phyloP scores from a whole-genome alignment of 2,113 vertebrate genomes.

The Leptobrachium leishanense region DNA sequence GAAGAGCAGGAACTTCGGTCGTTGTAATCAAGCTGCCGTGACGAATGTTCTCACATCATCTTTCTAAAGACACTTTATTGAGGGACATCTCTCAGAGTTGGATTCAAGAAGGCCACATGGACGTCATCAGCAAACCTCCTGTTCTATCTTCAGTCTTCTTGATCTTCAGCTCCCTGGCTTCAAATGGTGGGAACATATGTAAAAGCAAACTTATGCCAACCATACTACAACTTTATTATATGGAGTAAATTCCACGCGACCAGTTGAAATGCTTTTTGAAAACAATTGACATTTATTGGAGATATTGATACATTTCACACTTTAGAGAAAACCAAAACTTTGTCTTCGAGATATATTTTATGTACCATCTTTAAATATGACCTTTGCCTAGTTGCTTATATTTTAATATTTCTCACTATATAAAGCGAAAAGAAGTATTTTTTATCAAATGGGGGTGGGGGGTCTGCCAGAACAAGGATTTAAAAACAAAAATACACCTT shows the following conservation, averaged over 20 bases:
- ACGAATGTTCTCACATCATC: slow-evolving; percentile 48
- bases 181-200: slow-evolving; percentile 15
- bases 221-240: not conserved
- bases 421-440: slow-evolving; percentile 7
- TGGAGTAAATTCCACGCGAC: slow-evolving; percentile 27
- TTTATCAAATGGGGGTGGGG: not conserved
- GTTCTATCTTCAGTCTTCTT: not conserved
- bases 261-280: not conserved
- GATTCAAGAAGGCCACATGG: not conserved
- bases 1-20: slow-evolving; percentile 89
- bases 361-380: slow-evolving; percentile 19
- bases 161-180: not conserved
- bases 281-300: not conserved
- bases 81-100: slow-evolving; percentile 22
- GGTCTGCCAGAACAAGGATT: not conserved
- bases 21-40: slow-evolving; percentile 89
- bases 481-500: too few species aligned
- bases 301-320: not conserved
- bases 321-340: slow-evolving; percentile 6
- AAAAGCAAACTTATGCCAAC: not conserved
- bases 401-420: slow-evolving; percentile 35
- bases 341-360: slow-evolving; percentile 27
- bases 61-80: slow-evolving; percentile 34
- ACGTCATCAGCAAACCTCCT: not conserved
- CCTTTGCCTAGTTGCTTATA: slow-evolving; percentile 22